phyloP scores from a whole-genome alignment of 2,797 vertebrate genomes.

The Fistularia commersonii region DNA sequence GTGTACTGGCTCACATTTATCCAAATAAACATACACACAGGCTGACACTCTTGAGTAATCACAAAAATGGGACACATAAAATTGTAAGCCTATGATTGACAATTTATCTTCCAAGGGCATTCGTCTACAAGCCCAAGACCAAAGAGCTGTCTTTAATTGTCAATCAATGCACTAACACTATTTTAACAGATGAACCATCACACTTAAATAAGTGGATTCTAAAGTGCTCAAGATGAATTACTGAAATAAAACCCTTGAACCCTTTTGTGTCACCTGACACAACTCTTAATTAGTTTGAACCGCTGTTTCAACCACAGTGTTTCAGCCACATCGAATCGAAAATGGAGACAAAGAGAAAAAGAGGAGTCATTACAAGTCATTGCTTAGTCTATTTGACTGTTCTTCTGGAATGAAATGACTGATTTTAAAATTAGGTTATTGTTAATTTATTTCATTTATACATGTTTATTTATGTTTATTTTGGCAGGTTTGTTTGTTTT shows the following conservation, averaged over 20 bases:
- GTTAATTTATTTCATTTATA: constrained; percentile 6
- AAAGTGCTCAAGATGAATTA: constrained; percentile 16
- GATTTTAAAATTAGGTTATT: constrained; percentile 27
- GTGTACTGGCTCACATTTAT: constrained; percentile 19
- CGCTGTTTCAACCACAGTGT: constrained; percentile 48
- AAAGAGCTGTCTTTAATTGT: constrained; percentile 33
- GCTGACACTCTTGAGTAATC: constrained; percentile 1
- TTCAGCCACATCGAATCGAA: constrained; percentile 17
- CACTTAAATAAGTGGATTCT: constrained; percentile 7
- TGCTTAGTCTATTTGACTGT: constrained; percentile 20
- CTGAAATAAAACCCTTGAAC: constrained; percentile 5
- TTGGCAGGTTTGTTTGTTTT: no score
- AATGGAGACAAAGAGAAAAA: constrained; percentile 14
- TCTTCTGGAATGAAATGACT: constrained; percentile 12
- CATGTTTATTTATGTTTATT: neutral
- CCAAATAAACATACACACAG: constrained; percentile 19
- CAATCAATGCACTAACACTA: constrained; percentile 24
- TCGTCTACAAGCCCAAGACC: constrained; percentile 27
- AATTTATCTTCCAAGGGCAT: constrained; percentile 30
- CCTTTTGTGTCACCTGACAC: constrained; percentile 33
- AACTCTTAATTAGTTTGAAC: constrained; percentile 35
- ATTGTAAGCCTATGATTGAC: constrained; percentile 38
- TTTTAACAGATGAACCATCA: constrained; percentile 22
- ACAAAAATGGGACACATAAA: constrained; percentile 14
- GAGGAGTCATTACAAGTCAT: constrained; percentile 24